Conservation (phyloP, 2,797 vertebrate genomes). For the Corythornis leucogaster region DNA sequence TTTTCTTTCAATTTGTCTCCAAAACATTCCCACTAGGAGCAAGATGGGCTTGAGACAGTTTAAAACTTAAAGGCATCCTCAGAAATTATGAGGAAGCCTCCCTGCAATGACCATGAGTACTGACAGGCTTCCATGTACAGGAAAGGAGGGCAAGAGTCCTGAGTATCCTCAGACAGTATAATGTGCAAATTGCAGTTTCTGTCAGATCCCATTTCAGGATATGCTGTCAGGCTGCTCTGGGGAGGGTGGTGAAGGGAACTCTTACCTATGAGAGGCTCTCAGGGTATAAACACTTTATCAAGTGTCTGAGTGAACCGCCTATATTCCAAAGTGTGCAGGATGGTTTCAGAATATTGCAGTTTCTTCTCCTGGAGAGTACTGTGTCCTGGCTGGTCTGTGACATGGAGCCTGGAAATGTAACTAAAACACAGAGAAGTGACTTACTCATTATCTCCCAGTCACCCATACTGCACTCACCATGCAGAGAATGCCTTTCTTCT, state of each 20-base stretch:
- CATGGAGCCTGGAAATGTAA: not conserved
- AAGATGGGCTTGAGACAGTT: not conserved
- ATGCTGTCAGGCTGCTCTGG: not conserved
- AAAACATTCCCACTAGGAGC: not conserved
- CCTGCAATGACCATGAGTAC: not conserved
- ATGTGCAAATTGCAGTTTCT: not conserved
- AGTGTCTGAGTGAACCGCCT: not conserved
- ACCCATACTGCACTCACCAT: accelerated
- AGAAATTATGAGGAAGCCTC: not conserved
- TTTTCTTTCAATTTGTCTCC: slow-evolving; percentile 14
- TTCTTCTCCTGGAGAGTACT: slow-evolving; percentile 14
- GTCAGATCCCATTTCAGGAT: not conserved
- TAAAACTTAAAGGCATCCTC: not conserved
- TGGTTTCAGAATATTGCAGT: slow-evolving; percentile 44
- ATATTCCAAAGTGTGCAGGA: not conserved
- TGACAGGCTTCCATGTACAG: not conserved
- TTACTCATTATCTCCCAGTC: not conserved
- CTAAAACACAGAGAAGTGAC: not conserved
- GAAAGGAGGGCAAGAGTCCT: not conserved
- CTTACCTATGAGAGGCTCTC: slow-evolving; percentile 30
- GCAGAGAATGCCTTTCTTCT: slow-evolving; percentile 14
- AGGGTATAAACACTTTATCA: not conserved
- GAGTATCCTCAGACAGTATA: not conserved
- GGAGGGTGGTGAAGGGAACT: not conserved
- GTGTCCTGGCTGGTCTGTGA: not conserved